Evolutionary conservation across 2,797 vertebrate species (phyloP), one percentile per base, ranked within the genome.

Genomic region (Thamnophis elegans): DNA sequence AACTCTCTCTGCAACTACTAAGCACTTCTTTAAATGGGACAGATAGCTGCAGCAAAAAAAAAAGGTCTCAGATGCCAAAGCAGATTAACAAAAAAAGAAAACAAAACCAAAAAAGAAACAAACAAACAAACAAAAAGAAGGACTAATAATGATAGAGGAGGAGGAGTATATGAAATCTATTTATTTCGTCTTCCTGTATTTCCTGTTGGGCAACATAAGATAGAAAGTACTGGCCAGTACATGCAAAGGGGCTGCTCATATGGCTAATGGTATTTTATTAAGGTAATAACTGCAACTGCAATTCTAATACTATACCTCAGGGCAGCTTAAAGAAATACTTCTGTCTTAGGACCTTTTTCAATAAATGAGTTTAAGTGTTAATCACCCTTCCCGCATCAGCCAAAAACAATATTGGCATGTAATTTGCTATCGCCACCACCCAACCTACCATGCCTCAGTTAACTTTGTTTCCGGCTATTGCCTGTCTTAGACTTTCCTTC

Each of bases 11-110:
- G 87, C 95, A 96, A 97, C 82, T 0, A 89, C 92, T 86, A 95
- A 96, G 92, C 94, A 96, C 96, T 90, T 97, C 96, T 96, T 97
- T 96, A 95, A 95, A 96, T 62, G 94, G 95, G 93, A 95, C 93
- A 92, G 93, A 94, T 5, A 94, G 89, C 89, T 91, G 0, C 60
- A 62, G 26, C 60, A 12, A 62, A 62, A 62, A 26, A 26, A 28
- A 11, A 42, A 36, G 51, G 32, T 20, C 89, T 92, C 47, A 58
- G 62, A 91, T 51, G 58, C 53, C 87, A 73, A 86, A 93, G 91
- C 85, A 89, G 90, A 92, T 36, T 0, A 0, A 87, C 90, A 73
- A 0, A 73, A 42, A 62, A 62, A 62, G 1, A 28, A 28, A 62
- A 20, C 14, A 20, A 58, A 0, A 87, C 86, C 60, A 0, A 73